Conservation (phyloP, 2,797 vertebrate genomes). For the Tympanoctomys barrerae region DNA sequence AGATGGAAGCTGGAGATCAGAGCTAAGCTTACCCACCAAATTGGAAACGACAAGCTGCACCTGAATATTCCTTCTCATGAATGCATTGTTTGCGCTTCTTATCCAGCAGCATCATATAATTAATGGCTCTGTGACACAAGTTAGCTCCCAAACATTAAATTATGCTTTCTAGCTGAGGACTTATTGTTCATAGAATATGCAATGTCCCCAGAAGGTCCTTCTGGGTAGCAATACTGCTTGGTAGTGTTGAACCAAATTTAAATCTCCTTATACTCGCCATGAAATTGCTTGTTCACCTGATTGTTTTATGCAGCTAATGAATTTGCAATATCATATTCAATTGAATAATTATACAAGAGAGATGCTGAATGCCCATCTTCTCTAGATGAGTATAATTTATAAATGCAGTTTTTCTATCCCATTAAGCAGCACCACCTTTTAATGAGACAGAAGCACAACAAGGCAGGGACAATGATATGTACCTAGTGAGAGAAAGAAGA, state of each 20-base stretch:
- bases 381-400: slow-evolving; percentile 70
- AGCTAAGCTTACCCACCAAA: slow-evolving; percentile 49
- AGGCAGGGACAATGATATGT: slow-evolving; percentile 33
- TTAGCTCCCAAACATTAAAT: slow-evolving; percentile 66
- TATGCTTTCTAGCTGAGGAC: slow-evolving; percentile 62
- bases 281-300: slow-evolving; percentile 70
- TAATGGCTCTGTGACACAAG: slow-evolving; percentile 58
- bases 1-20: slow-evolving; percentile 32
- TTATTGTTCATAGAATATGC: slow-evolving; percentile 68
- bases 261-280: slow-evolving; percentile 57
- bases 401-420: slow-evolving; percentile 75
- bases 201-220: slow-evolving; percentile 53
- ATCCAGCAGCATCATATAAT: slow-evolving; percentile 64
- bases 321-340: slow-evolving; percentile 74
- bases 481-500: slow-evolving; percentile 56
- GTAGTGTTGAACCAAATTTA: slow-evolving; percentile 74
- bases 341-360: slow-evolving; percentile 81
- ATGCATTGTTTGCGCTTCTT: slow-evolving; percentile 67
- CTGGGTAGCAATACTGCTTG: slow-evolving; percentile 54
- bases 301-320: slow-evolving; percentile 78
- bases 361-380: slow-evolving; percentile 62
- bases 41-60: slow-evolving; percentile 71
- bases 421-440: slow-evolving; percentile 58
- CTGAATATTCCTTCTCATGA: slow-evolving; percentile 63
- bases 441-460: slow-evolving; percentile 55